Conservation (phyloP, 2,797 vertebrate genomes). For the Schizothorax lantsangensis region DNA sequence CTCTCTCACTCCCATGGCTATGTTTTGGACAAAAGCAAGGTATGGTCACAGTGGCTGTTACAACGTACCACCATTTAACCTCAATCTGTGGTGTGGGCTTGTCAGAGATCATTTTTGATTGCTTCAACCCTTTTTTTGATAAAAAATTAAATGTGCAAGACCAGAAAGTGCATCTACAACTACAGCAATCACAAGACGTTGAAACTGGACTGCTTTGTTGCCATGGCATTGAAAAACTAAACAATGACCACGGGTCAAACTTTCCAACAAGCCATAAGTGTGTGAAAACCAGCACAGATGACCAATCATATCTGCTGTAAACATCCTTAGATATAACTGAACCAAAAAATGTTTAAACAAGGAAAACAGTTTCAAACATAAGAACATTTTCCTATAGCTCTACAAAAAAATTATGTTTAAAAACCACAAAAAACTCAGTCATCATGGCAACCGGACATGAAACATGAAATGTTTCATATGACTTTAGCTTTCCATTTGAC, state of each 20-base stretch:
- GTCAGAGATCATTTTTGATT: background rate
- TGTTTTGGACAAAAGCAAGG: background rate
- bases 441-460: constrained; percentile 56
- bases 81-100: background rate
- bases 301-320: constrained; percentile 29
- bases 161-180: background rate
- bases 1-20: background rate
- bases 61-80: background rate
- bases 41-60: background rate
- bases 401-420: constrained; percentile 43
- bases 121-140: background rate
- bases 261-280: constrained; percentile 7
- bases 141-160: background rate
- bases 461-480: constrained; percentile 23
- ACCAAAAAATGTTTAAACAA: background rate
- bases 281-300: constrained; percentile 8
- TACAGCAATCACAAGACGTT: background rate
- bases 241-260: constrained; percentile 68
- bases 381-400: constrained; percentile 44
- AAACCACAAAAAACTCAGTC: constrained; percentile 55
- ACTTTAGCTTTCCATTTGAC: constrained; percentile 48
- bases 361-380: background rate
- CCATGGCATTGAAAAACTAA: constrained; percentile 67
- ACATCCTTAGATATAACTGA: background rate
- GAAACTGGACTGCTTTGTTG: constrained; percentile 44